Conservation (phyloP, 1,140 invertebrate species). For the Rhynchophorus ferrugineus region DNA sequence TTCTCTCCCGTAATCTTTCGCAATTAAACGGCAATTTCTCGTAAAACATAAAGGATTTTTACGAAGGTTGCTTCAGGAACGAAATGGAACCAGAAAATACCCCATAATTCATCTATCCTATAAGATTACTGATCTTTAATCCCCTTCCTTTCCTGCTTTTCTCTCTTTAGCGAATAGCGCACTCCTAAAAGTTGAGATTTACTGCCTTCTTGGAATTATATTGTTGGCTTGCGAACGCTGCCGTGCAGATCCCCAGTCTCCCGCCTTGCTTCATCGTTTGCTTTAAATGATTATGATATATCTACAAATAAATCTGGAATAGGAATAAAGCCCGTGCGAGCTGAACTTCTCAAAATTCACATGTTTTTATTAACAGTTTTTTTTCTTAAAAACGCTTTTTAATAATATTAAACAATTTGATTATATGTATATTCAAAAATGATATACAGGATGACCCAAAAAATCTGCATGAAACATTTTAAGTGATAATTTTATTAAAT, state of each 20-base stretch:
- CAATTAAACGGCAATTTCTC: slow-evolving; percentile 42
- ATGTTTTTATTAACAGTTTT: too few species aligned
- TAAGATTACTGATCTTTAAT: slow-evolving; percentile 71
- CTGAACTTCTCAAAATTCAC: too few species aligned
- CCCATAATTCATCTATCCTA: slow-evolving; percentile 57
- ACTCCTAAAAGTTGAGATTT: slow-evolving; percentile 65
- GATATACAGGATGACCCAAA: too few species aligned
- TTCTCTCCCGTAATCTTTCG: slow-evolving; percentile 37
- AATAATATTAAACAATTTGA: too few species aligned
- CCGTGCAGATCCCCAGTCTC: slow-evolving; percentile 30
- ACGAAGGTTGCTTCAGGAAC: slow-evolving; percentile 39
- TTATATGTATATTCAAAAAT: too few species aligned
- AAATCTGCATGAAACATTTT: too few species aligned
- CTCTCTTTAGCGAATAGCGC: slow-evolving; percentile 41
- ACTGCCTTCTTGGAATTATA: slow-evolving; percentile 56
- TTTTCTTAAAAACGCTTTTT: too few species aligned
- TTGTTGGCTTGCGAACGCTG: slow-evolving; percentile 44
- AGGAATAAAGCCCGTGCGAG: too few species aligned
- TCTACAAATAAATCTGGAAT: slow-evolving; percentile 31
- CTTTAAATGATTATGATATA: slow-evolving; percentile 49
- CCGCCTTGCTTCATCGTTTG: slow-evolving; percentile 35
- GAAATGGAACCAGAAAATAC: slow-evolving; percentile 39
- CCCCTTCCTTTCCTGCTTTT: slow-evolving; percentile 45
- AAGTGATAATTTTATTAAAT: too few species aligned
- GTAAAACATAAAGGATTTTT: slow-evolving; percentile 42